These are phyloP conservation scores for Notocelia uddmanniana DNA, from an alignment of 2,888 invertebrate species.

Conservation along the genomic window DNA sequence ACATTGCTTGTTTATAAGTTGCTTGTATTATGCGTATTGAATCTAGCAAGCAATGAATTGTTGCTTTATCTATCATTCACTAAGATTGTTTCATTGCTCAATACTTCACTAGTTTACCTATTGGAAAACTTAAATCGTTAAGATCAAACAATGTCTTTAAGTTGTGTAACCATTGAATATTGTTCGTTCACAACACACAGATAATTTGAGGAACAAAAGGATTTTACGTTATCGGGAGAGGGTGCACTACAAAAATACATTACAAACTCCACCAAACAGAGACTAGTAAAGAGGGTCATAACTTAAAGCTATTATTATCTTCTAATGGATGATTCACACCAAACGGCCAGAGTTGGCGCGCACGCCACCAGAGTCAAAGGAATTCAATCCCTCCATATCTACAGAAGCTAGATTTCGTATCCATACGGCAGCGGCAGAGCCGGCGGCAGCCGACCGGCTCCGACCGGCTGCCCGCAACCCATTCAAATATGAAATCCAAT, in stretches of 20 bases:
- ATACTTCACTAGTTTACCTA: conserved; percentile 28
- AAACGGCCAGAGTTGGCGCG: too few species aligned
- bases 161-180: not conserved
- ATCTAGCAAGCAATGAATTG: conserved; percentile 6
- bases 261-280: too few species aligned
- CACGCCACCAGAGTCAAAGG: too few species aligned
- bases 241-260: not conserved
- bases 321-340: not conserved
- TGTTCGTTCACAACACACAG: not conserved
- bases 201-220: not conserved
- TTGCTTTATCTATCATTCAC: not conserved
- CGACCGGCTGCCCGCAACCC: too few species aligned
- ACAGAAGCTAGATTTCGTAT: too few species aligned
- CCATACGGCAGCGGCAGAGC: too few species aligned
- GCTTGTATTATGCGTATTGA: not conserved
- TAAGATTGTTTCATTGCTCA: conserved; percentile 1
- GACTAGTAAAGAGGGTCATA: too few species aligned
- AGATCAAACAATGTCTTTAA: conserved; percentile 23
- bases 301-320: too few species aligned
- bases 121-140: conserved; percentile 27
- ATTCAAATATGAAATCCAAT: too few species aligned
- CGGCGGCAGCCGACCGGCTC: too few species aligned
- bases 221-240: not conserved
- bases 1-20: not conserved
- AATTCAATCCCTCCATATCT: too few species aligned